Base-by-base conservation (phyloP, 2,113 vertebrate species). In the Elachura formosa region DNA sequence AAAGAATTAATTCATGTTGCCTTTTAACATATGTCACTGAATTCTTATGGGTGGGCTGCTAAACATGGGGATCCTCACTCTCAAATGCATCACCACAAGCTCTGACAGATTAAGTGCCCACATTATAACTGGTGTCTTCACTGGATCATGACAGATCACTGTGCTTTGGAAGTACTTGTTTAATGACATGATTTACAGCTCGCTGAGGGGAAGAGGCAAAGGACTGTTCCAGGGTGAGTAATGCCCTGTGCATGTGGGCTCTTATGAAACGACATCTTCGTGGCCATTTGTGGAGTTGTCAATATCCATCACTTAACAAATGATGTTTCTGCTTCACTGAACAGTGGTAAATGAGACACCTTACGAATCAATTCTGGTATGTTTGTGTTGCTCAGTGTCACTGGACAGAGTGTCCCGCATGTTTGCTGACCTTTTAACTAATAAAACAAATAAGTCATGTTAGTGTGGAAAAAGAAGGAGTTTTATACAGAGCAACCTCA, bases 181-280 rank as follows among this genome's bases (percentile, higher is more conserved):
- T 95, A 88, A 88, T 93, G 92, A 90, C 94, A 67, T 92, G 95
- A 98, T 96, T 97, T 97, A 96, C 75, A 95, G 91, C 94, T 95
- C 14, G 67, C 83, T 69, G 67, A 76, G 71, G 84, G 88, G 83
- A 79, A 79, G 86, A 95, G 91, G 93, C 76, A 79, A 82, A 94
- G 55, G n/a, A 75, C 61, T 69, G 72, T 62, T 88, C 52, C 2
- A 41, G 85, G 55, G 82, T 72, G 75, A 97, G 72, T 81, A 81
- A 94, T 85, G 48, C 45, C 4, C 5, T 92, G 74, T 68, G 74
- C 75, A 74, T 71, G 88, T 61, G 92, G 81, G 75, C 89, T 83
- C 31, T 77, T 92, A 66, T 3, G 21, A 93, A 96, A 93, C 15
- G 45, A 71, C 81, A 48, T 92, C 21, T 41, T 94, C 54, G 23